These are phyloP conservation scores for Samia ricini DNA, from an alignment of 1,140 invertebrate species.

Conservation along the genomic window DNA sequence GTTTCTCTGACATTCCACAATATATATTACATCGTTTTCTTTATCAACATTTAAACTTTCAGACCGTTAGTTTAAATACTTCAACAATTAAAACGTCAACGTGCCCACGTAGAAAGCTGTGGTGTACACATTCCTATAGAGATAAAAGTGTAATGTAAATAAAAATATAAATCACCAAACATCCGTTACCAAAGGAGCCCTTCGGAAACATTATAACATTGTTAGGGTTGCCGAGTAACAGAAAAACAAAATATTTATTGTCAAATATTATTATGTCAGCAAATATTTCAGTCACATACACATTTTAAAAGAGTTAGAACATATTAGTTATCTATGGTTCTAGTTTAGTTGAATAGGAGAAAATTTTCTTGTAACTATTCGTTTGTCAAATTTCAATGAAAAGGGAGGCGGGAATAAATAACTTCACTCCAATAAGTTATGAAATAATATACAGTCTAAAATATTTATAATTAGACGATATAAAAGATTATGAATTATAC, in stretches of 20 bases:
- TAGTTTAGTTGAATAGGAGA: too few relatives aligned
- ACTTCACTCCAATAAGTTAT: too few relatives aligned
- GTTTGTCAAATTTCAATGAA: too few relatives aligned
- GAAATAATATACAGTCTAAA: too few relatives aligned
- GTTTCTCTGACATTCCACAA: background rate
- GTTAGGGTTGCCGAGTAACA: background rate
- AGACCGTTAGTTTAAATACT: background rate
- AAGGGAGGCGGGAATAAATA: too few relatives aligned
- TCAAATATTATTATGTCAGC: too few relatives aligned
- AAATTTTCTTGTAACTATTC: too few relatives aligned
- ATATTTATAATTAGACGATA: too few relatives aligned
- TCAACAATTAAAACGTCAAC: conserved; percentile 11
- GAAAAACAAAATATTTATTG: background rate
- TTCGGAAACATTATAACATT: background rate
- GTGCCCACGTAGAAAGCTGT: conserved; percentile 4
- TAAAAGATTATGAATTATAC: too few relatives aligned
- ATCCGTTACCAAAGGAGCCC: conserved; percentile 19
- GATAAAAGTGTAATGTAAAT: conserved; percentile 24
- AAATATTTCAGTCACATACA: too few relatives aligned
- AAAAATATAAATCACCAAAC: conserved; percentile 20
- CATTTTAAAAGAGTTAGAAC: too few relatives aligned
- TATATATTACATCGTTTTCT: background rate
- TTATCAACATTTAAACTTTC: conserved; percentile 1
- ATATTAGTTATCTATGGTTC: too few relatives aligned
- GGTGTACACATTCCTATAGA: conserved; percentile 7